A percentile compares a stretch with the other conserved stretches of the same genome.
Conservation (phyloP, 2,888 invertebrate species). For the Drosophila subquinaria region DNA sequence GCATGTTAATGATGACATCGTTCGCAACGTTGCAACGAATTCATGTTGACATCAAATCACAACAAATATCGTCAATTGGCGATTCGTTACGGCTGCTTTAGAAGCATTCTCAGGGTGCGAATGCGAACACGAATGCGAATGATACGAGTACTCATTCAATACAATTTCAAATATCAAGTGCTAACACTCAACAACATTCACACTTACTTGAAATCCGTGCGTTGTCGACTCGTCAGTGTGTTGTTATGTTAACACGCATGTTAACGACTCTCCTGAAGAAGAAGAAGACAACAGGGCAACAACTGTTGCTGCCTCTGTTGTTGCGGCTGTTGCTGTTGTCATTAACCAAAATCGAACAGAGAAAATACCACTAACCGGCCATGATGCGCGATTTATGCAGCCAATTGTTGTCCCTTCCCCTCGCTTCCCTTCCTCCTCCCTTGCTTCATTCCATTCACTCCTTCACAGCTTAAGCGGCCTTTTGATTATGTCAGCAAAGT, state of each 20-base stretch:
- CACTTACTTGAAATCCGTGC: constrained; percentile 40
- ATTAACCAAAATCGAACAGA: constrained; percentile 43
- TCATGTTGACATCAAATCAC: constrained; percentile 2
- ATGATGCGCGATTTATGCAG: constrained; percentile 54
- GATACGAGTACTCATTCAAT: constrained; percentile 1
- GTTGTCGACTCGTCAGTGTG: constrained; percentile 6
- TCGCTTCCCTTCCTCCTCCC: not conserved
- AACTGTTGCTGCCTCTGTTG: constrained; percentile 11
- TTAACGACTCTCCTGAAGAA: constrained; percentile 51
- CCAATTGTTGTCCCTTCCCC: constrained; percentile 46
- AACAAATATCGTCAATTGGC: constrained; percentile 16
- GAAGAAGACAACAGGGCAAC: constrained; percentile 31
- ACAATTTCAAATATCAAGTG: constrained; percentile 10
- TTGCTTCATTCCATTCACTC: constrained; percentile 10
- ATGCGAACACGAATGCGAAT: constrained; percentile 4
- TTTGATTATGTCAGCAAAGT: constrained; percentile 69
- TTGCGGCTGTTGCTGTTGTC: constrained; percentile 13
- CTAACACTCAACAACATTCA: constrained; percentile 35
- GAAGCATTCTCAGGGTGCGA: constrained; percentile 54
- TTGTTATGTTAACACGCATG: constrained; percentile 69
- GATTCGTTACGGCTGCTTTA: constrained; percentile 14
- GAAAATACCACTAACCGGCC: constrained; percentile 48
- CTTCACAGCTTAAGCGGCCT: constrained; percentile 36
- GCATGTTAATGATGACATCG: constrained; percentile 26
- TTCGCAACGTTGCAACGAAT: constrained; percentile 22